Conservation (phyloP, 64 coral and sea anemone species). For the Stichodactyla helianthus region DNA sequence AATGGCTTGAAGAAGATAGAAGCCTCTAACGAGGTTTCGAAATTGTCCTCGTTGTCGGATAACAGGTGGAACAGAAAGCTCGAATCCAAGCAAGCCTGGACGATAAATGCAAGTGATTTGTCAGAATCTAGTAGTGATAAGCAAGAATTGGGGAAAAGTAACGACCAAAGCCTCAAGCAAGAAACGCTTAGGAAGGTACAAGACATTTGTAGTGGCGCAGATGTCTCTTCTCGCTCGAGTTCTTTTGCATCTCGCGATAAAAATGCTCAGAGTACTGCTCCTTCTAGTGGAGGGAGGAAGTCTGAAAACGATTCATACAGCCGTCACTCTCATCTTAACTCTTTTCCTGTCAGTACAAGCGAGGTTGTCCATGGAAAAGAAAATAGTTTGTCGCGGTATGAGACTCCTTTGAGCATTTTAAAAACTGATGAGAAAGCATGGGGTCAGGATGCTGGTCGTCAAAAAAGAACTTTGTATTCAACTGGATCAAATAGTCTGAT, state of each 20-base stretch:
- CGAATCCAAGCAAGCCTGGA: background rate
- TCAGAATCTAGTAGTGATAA: background rate
- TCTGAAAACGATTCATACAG: background rate
- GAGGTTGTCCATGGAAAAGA: background rate
- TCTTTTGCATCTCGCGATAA: background rate
- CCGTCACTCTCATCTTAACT: background rate
- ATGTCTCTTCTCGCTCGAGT: background rate
- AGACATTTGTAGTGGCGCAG: background rate
- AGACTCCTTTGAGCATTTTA: constrained; percentile 15
- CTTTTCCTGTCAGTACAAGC: background rate
- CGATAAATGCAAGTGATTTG: background rate
- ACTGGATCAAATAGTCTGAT: background rate
- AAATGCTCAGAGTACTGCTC: background rate
- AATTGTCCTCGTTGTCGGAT: background rate
- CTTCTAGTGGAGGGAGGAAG: background rate
- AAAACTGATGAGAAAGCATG: background rate
- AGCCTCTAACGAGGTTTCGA: background rate
- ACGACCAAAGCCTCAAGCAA: background rate
- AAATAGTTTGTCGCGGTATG: background rate
- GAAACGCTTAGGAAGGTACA: background rate
- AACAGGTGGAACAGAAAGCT: background rate
- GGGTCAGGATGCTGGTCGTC: background rate
- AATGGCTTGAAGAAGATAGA: background rate
- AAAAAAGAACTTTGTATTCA: background rate
- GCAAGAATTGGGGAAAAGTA: background rate